These are phyloP conservation scores for Hydriomena furcata DNA, from an alignment of 2,888 invertebrate genomes.

Conservation along the genomic window DNA sequence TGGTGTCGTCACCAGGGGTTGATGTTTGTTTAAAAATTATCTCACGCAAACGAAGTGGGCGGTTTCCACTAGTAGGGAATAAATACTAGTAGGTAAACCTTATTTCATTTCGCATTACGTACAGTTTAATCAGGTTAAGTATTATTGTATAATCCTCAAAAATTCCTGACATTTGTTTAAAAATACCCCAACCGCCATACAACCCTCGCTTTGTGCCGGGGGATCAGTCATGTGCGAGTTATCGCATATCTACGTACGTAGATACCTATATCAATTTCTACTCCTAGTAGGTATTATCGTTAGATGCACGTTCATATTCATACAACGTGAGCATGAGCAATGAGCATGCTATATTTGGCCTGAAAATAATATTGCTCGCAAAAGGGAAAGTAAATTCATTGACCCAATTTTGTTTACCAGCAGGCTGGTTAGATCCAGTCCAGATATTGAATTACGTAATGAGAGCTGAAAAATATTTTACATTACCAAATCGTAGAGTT, in stretches of 20 bases:
- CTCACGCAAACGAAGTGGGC: too few relatives aligned
- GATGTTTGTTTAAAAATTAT: too few relatives aligned
- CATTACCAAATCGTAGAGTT: background rate
- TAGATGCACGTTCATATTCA: background rate
- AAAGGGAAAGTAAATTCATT: background rate
- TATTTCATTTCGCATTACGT: background rate
- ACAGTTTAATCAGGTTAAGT: constrained; percentile 7
- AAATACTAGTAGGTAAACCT: too few relatives aligned
- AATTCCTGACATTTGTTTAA: constrained; percentile 25
- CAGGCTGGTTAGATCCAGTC: background rate
- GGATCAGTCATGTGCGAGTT: constrained; percentile 29
- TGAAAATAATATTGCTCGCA: background rate
- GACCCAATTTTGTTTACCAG: constrained; percentile 1
- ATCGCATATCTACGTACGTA: constrained; percentile 15
- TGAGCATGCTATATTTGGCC: background rate
- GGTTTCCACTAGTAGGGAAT: too few relatives aligned
- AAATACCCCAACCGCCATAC: constrained; percentile 23
- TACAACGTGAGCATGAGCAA: background rate
- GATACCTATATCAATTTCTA: background rate
- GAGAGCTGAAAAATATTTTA: background rate
- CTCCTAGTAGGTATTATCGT: background rate
- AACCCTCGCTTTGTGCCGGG: constrained; percentile 18
- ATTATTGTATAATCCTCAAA: constrained; percentile 22
- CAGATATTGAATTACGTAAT: background rate
- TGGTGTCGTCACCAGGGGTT: too few relatives aligned